These are phyloP conservation scores for Syngnathoides biaculeatus DNA, from an alignment of 2,113 vertebrate species.

Conservation along the genomic window DNA sequence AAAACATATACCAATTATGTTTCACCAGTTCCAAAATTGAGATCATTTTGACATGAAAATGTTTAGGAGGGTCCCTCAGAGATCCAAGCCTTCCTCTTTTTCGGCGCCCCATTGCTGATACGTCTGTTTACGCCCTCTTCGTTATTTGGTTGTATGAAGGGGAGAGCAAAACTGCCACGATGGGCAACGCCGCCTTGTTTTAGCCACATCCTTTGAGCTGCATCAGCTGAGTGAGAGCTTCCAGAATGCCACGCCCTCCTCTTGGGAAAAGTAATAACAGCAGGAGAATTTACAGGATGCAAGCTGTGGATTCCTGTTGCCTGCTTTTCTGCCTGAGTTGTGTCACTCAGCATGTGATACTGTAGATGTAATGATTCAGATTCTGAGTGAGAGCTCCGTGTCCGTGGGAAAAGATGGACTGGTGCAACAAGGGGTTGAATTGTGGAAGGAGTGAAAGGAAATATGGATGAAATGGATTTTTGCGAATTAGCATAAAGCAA, in stretches of 20 bases:
- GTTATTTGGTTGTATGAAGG: constrained; percentile 55
- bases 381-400: constrained; percentile 59
- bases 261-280: constrained; percentile 23
- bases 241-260: constrained; percentile 71
- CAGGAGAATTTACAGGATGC: constrained; percentile 8
- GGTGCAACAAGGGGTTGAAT: constrained; percentile 12
- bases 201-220: constrained; percentile 47
- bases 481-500: constrained; percentile 18
- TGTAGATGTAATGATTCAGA: constrained; percentile 50
- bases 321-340: not conserved
- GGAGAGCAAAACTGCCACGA: not conserved
- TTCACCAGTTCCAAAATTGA: not conserved
- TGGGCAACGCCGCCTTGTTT: constrained; percentile 12
- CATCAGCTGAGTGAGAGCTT: constrained; percentile 68
- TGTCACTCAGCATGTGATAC: not conserved
- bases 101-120: constrained; percentile 49
- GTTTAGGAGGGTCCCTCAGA: constrained; percentile 37
- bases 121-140: constrained; percentile 55
- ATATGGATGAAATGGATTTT: constrained; percentile 23
- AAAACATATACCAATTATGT: no score
- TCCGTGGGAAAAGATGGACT: constrained; percentile 11
- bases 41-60: not conserved
- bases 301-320: not conserved
- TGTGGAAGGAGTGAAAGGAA: constrained; percentile 16
- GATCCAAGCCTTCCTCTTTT: constrained; percentile 78